Percentiles rank a stretch among this genome's conserved stretches.
These are phyloP conservation scores for Xenopus laevis DNA, from an alignment of 2,113 vertebrate genomes.

Conservation along the genomic window DNA sequence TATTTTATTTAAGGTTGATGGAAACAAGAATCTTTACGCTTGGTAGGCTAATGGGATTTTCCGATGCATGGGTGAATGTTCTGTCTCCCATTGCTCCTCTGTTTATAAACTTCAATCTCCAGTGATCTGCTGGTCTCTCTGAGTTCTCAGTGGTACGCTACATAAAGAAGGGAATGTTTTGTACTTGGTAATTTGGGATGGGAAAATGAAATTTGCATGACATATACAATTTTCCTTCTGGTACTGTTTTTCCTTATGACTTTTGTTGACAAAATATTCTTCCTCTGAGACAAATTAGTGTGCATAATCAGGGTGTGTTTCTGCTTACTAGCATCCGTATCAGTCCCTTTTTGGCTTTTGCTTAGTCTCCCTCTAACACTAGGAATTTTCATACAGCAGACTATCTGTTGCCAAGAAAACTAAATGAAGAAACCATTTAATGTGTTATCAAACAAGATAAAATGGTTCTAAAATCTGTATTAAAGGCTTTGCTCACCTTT, in stretches of 20 bases:
- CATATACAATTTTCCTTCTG: slow-evolving; percentile 8
- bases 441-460: too few relatives aligned
- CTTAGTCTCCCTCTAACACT: background rate
- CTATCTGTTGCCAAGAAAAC: too few relatives aligned
- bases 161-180: slow-evolving; percentile 23
- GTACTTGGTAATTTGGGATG: background rate
- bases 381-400: too few relatives aligned
- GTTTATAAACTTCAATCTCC: slow-evolving; percentile 1
- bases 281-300: slow-evolving; percentile 4
- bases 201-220: slow-evolving; percentile 11
- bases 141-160: background rate
- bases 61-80: too few relatives aligned
- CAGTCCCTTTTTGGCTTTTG: background rate
- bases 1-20: too few relatives aligned
- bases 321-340: background rate
- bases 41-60: too few relatives aligned
- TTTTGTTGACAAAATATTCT: slow-evolving; percentile 1
- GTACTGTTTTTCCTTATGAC: background rate
- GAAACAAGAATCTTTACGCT: too few relatives aligned
- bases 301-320: background rate
- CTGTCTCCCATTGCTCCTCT: too few relatives aligned
- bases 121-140: background rate
- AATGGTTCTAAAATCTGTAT: too few relatives aligned
- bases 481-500: too few relatives aligned
- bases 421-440: too few relatives aligned